phyloP scores from a whole-genome alignment of 1,140 invertebrate species.

The Rhyacophila brunnea region DNA sequence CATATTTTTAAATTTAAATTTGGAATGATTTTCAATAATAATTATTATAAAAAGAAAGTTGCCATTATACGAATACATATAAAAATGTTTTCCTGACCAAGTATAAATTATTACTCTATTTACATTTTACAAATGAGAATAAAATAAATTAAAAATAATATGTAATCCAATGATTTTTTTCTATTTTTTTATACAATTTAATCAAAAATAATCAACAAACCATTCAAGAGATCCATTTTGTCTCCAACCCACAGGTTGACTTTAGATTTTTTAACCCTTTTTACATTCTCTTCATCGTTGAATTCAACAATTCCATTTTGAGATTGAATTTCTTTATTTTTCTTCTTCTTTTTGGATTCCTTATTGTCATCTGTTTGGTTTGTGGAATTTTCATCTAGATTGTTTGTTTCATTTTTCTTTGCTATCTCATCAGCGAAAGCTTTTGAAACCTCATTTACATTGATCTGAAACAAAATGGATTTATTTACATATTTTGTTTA shows the following conservation, averaged over 20 bases:
- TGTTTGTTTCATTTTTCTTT: background rate
- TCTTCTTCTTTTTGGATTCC: constrained; percentile 20
- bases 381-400: background rate
- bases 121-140: too few relatives aligned
- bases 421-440: background rate
- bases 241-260: constrained; percentile 40
- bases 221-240: constrained; percentile 49
- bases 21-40: too few relatives aligned
- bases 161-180: too few relatives aligned
- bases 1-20: too few relatives aligned
- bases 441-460: constrained; percentile 19
- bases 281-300: constrained; percentile 28
- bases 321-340: constrained; percentile 11
- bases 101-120: too few relatives aligned
- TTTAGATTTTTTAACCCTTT: constrained; percentile 5
- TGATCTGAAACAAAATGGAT: constrained; percentile 30
- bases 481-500: too few relatives aligned
- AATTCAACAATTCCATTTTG: constrained; percentile 38
- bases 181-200: too few relatives aligned
- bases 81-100: too few relatives aligned
- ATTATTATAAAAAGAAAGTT: too few relatives aligned
- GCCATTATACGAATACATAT: too few relatives aligned
- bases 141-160: too few relatives aligned
- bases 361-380: background rate
- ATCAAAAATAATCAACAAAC: too few relatives aligned